phyloP scores from a whole-genome alignment of 2,113 vertebrate species.

The Chionomys nivalis region DNA sequence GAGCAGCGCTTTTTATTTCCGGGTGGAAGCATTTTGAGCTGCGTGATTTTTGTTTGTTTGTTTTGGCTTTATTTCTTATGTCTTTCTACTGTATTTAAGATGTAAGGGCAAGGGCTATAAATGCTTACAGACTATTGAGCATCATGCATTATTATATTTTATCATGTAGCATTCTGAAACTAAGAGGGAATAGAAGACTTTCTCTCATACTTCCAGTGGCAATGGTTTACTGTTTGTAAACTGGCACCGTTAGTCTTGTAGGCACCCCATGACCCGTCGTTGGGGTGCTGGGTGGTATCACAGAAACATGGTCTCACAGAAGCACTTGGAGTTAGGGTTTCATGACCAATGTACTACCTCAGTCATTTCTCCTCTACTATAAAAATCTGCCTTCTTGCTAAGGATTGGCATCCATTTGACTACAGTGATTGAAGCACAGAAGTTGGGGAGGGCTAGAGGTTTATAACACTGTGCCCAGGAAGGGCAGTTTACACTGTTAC shows the following conservation, averaged over 20 bases:
- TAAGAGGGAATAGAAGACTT: background rate
- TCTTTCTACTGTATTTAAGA: background rate
- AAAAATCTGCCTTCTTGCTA: background rate
- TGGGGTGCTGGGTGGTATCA: background rate
- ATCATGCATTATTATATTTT: background rate
- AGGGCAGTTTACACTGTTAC: background rate
- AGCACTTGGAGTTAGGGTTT: background rate
- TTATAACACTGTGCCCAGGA: background rate
- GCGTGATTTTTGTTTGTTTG: slow-evolving; percentile 19
- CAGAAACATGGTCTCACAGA: background rate
- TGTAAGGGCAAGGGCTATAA: background rate
- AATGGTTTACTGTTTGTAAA: background rate
- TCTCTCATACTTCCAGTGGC: background rate
- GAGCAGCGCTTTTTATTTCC: background rate
- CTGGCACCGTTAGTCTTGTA: background rate
- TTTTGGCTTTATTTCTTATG: background rate
- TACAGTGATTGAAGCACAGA: background rate
- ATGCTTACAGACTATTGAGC: background rate
- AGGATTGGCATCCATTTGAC: background rate
- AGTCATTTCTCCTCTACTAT: background rate
- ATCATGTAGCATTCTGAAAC: slow-evolving; percentile 6
- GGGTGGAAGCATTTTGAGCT: background rate
- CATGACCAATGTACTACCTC: too few species aligned
- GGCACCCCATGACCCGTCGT: background rate
- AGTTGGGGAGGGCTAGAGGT: background rate